These are phyloP conservation scores for Euwallacea fornicatus DNA, from an alignment of 1,140 invertebrate genomes.

Conservation along the genomic window DNA sequence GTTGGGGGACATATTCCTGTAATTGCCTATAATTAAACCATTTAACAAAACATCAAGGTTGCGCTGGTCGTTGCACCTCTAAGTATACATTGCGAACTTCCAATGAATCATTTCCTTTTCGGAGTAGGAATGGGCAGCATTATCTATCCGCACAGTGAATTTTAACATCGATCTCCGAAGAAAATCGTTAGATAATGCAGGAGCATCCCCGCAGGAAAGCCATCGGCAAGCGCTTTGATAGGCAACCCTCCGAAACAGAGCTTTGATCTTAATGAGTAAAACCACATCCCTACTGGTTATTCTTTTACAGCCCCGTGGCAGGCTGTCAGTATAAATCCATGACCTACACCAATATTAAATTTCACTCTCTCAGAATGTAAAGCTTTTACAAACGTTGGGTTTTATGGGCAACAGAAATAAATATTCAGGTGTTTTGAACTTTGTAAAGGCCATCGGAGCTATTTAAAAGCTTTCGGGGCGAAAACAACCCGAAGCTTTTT, in stretches of 20 bases:
- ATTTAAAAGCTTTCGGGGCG: conserved; percentile 16
- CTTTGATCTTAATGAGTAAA: not conserved
- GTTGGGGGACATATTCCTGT: conserved; percentile 26
- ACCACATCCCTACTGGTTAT: conserved; percentile 9
- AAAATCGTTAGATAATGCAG: no score
- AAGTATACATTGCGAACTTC: conserved; percentile 31
- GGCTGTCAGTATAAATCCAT: conserved; percentile 39
- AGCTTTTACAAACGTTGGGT: conserved; percentile 37
- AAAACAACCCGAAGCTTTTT: no score
- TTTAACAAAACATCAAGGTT: conserved; percentile 39
- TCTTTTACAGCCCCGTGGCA: conserved; percentile 32
- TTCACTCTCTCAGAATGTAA: conserved; percentile 37
- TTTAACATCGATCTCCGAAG: not conserved
- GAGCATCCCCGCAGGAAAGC: no score
- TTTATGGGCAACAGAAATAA: conserved; percentile 41
- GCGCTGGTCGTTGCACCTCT: conserved; percentile 35
- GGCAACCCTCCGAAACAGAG: no score
- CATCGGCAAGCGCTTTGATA: no score
- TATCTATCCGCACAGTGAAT: not conserved
- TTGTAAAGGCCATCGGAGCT: conserved; percentile 34
- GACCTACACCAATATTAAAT: conserved; percentile 43
- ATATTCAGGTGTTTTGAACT: conserved; percentile 43
- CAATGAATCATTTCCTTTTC: conserved; percentile 42
- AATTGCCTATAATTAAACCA: conserved; percentile 37
- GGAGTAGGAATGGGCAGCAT: conserved; percentile 25